These are phyloP conservation scores for Odontocolon sp. DNA, from an alignment of 2,888 invertebrate species.

Conservation along the genomic window DNA sequence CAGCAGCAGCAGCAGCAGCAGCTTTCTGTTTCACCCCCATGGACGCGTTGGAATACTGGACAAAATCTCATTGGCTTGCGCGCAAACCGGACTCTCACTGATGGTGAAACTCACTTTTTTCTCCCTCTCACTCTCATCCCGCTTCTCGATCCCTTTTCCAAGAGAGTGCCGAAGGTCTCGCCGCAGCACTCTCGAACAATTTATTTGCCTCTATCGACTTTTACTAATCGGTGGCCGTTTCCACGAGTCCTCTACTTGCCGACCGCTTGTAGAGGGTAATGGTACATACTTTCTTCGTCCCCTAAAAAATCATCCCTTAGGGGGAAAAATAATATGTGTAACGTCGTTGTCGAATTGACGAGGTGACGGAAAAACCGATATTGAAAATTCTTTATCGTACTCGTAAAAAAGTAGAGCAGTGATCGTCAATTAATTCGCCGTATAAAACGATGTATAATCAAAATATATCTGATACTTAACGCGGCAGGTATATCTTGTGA, in stretches of 20 bases:
- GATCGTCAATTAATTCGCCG: too few relatives aligned
- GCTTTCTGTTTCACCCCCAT: slow-evolving; percentile 18
- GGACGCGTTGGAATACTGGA: slow-evolving; percentile 10
- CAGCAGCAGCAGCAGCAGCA: slow-evolving; percentile 2
- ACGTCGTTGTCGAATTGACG: slow-evolving; percentile 13
- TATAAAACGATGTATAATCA: not conserved
- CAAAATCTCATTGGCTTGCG: slow-evolving; percentile 44
- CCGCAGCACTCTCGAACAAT: slow-evolving; percentile 30
- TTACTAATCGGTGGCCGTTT: slow-evolving; percentile 31
- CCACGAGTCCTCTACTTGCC: not conserved
- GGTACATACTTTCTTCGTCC: not conserved
- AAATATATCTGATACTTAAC: not conserved
- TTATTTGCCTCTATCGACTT: slow-evolving; percentile 41
- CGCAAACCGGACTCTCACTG: slow-evolving; percentile 21
- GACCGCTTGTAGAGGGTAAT: not conserved
- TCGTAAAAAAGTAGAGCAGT: not conserved
- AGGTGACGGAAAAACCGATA: not conserved
- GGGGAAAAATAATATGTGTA: not conserved
- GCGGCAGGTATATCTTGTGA: too few relatives aligned
- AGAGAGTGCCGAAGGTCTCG: slow-evolving; percentile 14
- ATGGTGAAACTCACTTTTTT: slow-evolving; percentile 47
- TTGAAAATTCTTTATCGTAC: slow-evolving; percentile 7
- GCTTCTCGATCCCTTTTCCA: not conserved
- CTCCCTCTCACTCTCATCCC: not conserved
- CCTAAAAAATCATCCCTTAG: not conserved